Base-by-base conservation (phyloP, 2,113 vertebrate genomes). In the Perognathus longimembris region DNA sequence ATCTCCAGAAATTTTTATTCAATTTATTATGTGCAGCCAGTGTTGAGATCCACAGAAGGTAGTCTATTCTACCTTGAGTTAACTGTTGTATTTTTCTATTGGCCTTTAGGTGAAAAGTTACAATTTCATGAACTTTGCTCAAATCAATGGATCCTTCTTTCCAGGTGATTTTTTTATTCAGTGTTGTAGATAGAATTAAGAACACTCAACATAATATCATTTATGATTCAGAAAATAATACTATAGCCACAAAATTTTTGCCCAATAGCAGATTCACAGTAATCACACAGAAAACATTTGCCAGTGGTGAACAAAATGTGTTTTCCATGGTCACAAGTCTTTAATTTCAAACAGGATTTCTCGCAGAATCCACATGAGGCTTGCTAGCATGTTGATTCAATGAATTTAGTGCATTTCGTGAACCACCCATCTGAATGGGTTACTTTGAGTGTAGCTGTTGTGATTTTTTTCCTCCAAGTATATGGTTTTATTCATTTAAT, bases 401-500 rank as follows among this genome's bases (percentile, higher is more conserved):
- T 89, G 80, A 91, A 86, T 45, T 74, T 89, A 70, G 57, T 89
- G 24, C 28, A 66, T 89, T 92, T 92, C 20, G 7, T 80, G 77
- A 84, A 42, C 87, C 95, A 91, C 85, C 86, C 85, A 66, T 73
- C 40, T 11, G 42, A 95, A 90, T 42, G 66, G 73, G 57, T 91
- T 93, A 70, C 90, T 94, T 82, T 85, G 95, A 78, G 85, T 89
- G 78, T 84, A 92, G 78, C 90, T 95, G 94, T 97, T 95, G 95
- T 78, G 92, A 93, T 45, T 8, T 95, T 95, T 97, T 90, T 91
- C 88, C 92, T 85, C 89, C 66, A 40, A 94, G 70, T 97, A 90
- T 85, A 89, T 85, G 93, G 81, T 95, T 95, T 95, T 94, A 81
- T 85, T 95, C 74, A 85, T 90, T 87, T 93, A 96, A 91, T 96